Conservation (phyloP, 1,140 invertebrate species). For the Phymorhynchus buccinoides region DNA sequence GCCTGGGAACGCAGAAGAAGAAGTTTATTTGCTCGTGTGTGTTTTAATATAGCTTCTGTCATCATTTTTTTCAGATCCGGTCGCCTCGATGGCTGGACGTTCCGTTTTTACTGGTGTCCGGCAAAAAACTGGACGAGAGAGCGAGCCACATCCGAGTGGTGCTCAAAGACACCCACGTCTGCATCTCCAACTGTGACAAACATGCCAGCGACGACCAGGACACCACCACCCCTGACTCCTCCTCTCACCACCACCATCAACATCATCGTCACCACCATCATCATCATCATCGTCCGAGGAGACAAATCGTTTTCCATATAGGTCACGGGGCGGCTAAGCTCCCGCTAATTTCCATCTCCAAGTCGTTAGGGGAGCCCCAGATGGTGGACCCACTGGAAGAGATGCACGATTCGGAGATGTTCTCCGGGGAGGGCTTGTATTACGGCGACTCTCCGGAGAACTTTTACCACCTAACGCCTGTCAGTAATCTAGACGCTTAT, state of each 20-base stretch:
- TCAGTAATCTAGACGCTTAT: constrained; percentile 56
- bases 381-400: constrained; percentile 44
- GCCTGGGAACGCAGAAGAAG: too few relatives aligned
- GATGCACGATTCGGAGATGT: constrained; percentile 29
- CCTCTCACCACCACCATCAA: constrained; percentile 63
- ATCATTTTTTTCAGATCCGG: constrained; percentile 50
- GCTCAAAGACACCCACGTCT: constrained; percentile 65
- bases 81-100: constrained; percentile 70
- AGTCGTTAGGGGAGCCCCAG: constrained; percentile 55
- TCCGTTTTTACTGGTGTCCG: constrained; percentile 69
- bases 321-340: constrained; percentile 57
- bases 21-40: too few relatives aligned
- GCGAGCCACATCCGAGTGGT: constrained; percentile 67
- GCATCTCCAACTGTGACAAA: constrained; percentile 54
- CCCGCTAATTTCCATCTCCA: constrained; percentile 63
- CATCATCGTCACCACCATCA: constrained; percentile 50
- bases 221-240: constrained; percentile 41
- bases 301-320: constrained; percentile 67
- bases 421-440: not conserved
- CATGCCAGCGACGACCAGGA: not conserved
- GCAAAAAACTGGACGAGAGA: constrained; percentile 68
- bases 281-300: constrained; percentile 40
- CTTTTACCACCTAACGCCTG: constrained; percentile 54
- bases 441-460: constrained; percentile 50
- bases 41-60: too few relatives aligned